Evolutionary conservation across 2,888 invertebrate species (phyloP), one percentile per base, ranked within the genome.

Genomic region (Melangyna quadrimaculata): DNA sequence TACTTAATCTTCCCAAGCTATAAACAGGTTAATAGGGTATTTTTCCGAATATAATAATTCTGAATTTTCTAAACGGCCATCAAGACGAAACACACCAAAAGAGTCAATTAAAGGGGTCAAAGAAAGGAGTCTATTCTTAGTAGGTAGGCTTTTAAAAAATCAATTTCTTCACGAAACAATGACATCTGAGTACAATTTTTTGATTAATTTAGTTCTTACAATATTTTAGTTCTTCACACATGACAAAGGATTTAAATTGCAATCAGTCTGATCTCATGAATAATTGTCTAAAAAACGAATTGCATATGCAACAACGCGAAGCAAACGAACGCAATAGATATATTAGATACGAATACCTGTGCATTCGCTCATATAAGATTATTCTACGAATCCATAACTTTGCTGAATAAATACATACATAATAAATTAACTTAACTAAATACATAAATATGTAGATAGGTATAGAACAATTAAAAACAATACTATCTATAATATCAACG

Each of bases 81-180:
- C n/a, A n/a, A n/a, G n/a, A n/a, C n/a, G n/a, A n/a, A n/a, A n/a
- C 3, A 82, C 32, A 29, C 48, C 57, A 2, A 3, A 8, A 19
- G 27, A 17, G n/a, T 75, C 75, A 19, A 75, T 43, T 32, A 67
- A 75, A 1, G 55, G 55, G 45, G 12, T 65, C 3, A 74, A 3
- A 0, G 24, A 37, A 1, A 32, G 14, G 7, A 65, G 45, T 32
- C n/a, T 55, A 17, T 57, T 57, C 57, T 67, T 67, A 8, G 17
- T 6, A 5, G 67, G 19, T 4, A 67, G 14, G n/a, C 67, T 0
- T 17, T 57, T 57, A 59, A 45, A 22, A 35, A 3, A 2, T 57
- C 40, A 19, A 71, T 59, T 22, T 71, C 72, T n/a, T 37, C 12
- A 3, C 19, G 7, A 17, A 73, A 63, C 7, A 61, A 10, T 10